These are phyloP conservation scores for Hycleus phaleratus DNA, from an alignment of 1,140 invertebrate species.

Conservation along the genomic window DNA sequence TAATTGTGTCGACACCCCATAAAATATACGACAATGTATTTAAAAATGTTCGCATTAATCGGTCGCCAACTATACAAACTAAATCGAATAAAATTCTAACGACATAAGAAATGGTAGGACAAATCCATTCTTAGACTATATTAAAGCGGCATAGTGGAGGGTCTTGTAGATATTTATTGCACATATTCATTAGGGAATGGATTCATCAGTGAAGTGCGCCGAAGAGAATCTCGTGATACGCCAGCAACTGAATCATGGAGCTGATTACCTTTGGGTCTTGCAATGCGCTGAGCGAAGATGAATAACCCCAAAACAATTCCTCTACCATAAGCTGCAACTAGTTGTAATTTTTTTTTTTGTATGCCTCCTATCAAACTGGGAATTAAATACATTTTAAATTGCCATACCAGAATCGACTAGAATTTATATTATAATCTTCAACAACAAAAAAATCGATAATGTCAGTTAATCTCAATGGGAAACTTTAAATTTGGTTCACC, in stretches of 20 bases:
- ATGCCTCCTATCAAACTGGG: no score
- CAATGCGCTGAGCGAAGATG: constrained; percentile 16
- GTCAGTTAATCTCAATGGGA: no score
- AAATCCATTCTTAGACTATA: constrained; percentile 15
- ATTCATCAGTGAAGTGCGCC: constrained; percentile 22
- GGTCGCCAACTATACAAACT: constrained; percentile 23
- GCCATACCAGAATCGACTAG: no score
- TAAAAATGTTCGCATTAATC: constrained; percentile 30
- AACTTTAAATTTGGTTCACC: no score
- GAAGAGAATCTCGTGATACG: constrained; percentile 15
- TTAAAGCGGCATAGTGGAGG: constrained; percentile 3
- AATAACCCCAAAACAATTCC: constrained; percentile 14
- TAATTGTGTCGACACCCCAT: constrained; percentile 25
- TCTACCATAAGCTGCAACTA: neutral
- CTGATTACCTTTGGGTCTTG: constrained; percentile 21
- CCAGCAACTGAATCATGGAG: constrained; percentile 17
- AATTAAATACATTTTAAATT: no score
- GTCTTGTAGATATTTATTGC: constrained; percentile 29
- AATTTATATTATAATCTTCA: no score
- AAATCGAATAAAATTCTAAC: constrained; percentile 15
- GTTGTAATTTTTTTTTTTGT: no score
- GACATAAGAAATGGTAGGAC: neutral
- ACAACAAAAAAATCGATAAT: no score
- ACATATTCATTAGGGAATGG: constrained; percentile 29
- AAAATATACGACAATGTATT: constrained; percentile 21